Base-by-base conservation (phyloP, 2,888 invertebrate genomes). In the Andrena minutula region DNA sequence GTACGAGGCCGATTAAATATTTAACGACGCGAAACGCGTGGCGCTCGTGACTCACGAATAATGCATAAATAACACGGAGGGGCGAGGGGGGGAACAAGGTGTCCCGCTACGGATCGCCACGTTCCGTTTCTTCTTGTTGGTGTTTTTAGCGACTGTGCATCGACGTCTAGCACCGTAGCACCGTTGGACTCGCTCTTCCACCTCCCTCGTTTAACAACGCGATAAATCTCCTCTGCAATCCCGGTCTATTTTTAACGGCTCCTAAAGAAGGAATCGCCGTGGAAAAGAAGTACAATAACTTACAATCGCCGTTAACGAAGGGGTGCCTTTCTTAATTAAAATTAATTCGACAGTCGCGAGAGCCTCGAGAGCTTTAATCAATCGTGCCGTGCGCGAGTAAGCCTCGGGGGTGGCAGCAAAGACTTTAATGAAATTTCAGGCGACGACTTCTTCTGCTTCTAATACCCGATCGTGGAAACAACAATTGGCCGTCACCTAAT, bases 271-370 rank as follows among this genome's bases (percentile, higher is more conserved):
- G 61, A 53, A 60, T 35, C 20, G 35, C 53, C 41, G 65, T 3
- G 60, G 23, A 65, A 65, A 73, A 69, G 61, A 78, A 73, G 58
- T 58, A 68, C 49, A 49, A 79, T 79, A 73, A 74, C 74, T 81
- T 69, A 73, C 23, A 65, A 58, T 56, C 60, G 47, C 60, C 28
- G 51, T 58, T 72, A 75, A 75, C 68, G 64, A 72, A 70, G 32
- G 23, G 30, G 58, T n/a, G 64, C 16, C 20, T 60, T 23, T 26
- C 35, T 47, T 79, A 84, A 86, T 70, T 86, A 75, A 82, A 84
- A 79, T 77, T 84, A 86, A 86, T 84, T 84, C 82, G 74, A 81
- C 76, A 76, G 68, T 60, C 73, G 30, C 65, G 66, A 56, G 65
- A 51, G 35, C 7, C 75, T 53, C 20, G 23, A 56, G 56, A 56